Evolutionary conservation across 2,888 invertebrate species (phyloP), one percentile per base, ranked within the genome.

Genomic region (Muscina levida): DNA sequence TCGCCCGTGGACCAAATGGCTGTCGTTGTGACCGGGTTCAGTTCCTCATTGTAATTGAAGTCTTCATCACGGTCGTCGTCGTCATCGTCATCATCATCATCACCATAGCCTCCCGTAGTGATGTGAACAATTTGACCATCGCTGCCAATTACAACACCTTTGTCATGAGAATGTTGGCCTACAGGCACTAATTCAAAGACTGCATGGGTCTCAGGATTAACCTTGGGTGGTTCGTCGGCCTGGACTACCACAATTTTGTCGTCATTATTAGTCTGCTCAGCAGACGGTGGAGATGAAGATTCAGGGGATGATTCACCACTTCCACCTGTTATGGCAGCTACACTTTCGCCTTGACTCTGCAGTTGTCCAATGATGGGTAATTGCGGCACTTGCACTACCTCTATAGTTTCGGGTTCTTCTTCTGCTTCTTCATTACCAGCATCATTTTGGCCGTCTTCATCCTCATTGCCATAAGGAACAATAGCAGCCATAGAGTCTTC

Each of bases 201-300:
- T 0, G 88, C 88, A 70, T 88, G 89, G 0, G 88, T 88, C 48
- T 84, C 83, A n/a, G 87, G 87, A 84, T 88, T 85, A 0, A 89
- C 88, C 57, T 89, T 86, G 17, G 88, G 88, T 2, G 88, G 88
- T 19, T 68, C 77, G 53, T 87, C 68, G 0, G 86, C 83, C 2
- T 89, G 84, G 1, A 88, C 83, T 4, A 88, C 83, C 6, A 87
- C 83, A 67, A 89, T 85, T 72, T 84, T 85, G 2, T 86, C 44
- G 10, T 2, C 44, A 4, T n/a, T 19, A 66, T 10, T 37, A 17
- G 26, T 24, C 8, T 8, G 4, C 4, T 37, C 13, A 10, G 39
- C 11, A 24, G 17, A 22, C n/a, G n/a, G n/a, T n/a, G n/a, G n/a
- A 11, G 53, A 22, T 0, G 57, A 8, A 8, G 13, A 44, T 4